Evolutionary conservation across 2,888 invertebrate genomes (phyloP), one percentile per base, ranked within the genome.

Genomic region (Strigamia maritima): DNA sequence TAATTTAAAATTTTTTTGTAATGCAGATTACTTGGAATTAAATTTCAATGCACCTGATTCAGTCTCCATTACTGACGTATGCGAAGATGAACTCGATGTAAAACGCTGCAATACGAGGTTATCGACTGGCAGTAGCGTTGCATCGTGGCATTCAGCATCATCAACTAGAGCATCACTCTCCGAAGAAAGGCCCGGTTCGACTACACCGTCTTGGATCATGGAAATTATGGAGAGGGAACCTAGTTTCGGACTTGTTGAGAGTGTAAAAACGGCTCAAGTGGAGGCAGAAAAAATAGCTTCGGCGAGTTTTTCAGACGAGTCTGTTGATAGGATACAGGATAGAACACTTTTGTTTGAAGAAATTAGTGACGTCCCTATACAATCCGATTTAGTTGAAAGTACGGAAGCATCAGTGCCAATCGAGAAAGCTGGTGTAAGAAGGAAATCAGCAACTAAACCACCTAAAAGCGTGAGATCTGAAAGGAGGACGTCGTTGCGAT

Each of bases 1-100:
- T 65, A 65, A 1, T 44, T 44, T 44, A 2, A n/a, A n/a, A 44
- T 16, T 44, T 44, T 44, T 44, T 44, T 44, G 44, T 44, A 44
- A 44, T n/a, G 44, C 44, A 65, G 60, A 65, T n/a, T 24, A 65
- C 60, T 24, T 24, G 22, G 60, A 65, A 65, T 65, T 65, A 65
- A 65, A 65, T 65, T 65, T 65, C 22, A 22, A 65, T 65, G 22
- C 60, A 12, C 6, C 19, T 19, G 60, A 65, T 65, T 65, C 60
- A 24, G 24, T 65, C 6, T 65, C 60, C 60, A 22, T 65, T 65
- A 3, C 19, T 24, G 60, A 60, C n/a, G 60, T 10, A 60, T 1
- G n/a, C 22, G 60, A 60, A 19, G 24, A 65, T 22, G 60, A 65
- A 22, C 8, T 44, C 14, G n/a, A n/a, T 44, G 44, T 12, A 1